Percentiles rank a stretch among this genome's conserved stretches.
Conservation (phyloP, 2,888 invertebrate genomes). For the Rugalucina vietnamica region DNA sequence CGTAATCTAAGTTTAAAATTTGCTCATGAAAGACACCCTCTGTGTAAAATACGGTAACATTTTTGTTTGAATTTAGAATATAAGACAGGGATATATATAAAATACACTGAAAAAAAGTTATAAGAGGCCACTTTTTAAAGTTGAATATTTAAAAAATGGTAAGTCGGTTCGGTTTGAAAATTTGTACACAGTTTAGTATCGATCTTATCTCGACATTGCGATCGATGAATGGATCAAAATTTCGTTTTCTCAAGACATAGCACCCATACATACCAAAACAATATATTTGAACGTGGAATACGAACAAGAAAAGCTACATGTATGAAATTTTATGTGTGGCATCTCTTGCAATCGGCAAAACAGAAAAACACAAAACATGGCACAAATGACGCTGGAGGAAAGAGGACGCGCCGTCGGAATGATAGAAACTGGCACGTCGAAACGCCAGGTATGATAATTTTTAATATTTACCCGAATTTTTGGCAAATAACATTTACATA, state of each 20-base stretch:
- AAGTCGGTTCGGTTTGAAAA: background rate
- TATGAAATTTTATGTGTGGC: background rate
- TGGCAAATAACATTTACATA: too few species aligned
- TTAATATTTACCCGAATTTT: background rate
- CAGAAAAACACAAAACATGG: constrained; percentile 20
- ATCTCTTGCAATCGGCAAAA: background rate
- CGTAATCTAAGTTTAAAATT: too few species aligned
- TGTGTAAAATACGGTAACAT: too few species aligned
- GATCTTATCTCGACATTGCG: background rate
- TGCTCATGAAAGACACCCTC: too few species aligned
- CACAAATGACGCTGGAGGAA: constrained; percentile 20
- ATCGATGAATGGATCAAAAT: background rate
- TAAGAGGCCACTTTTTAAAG: background rate
- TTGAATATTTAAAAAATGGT: background rate
- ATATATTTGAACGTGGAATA: background rate
- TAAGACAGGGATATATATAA: too few species aligned
- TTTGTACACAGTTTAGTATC: background rate
- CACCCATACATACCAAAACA: background rate
- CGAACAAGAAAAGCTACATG: background rate
- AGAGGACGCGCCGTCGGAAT: constrained; percentile 26
- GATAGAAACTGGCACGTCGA: background rate
- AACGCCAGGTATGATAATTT: background rate
- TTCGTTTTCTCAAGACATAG: background rate
- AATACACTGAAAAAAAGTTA: background rate
- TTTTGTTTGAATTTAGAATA: too few species aligned